Evolutionary conservation across 2,113 vertebrate genomes (phyloP), one percentile per base, ranked within the genome.

Genomic region (Heterochromis multidens): DNA sequence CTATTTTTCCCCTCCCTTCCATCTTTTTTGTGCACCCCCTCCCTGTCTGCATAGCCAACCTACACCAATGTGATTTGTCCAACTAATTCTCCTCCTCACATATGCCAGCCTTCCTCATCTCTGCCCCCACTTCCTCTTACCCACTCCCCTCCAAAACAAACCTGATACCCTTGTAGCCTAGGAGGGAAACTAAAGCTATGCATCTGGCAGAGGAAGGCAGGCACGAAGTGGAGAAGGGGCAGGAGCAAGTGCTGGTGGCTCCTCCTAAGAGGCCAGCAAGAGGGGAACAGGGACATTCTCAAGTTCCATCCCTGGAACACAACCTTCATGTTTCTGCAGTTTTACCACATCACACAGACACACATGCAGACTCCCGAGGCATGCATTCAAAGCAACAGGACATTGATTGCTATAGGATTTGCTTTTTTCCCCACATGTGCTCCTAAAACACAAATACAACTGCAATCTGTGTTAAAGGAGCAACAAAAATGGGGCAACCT

Each of bases 141-240:
- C 46, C 81, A 62, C 25, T 60, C 87, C 72, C 56, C 85, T 92
- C 81, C 92, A 93, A 93, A 94, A 94, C 93, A 95, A 95, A 95
- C 94, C 89, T 90, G 94, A 95, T 95, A 95, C 89, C 92, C 88
- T 92, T 90, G 79, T 91, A 92, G 88, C 91, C 89, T 85, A 86
- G 84, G 86, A 94, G 90, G 83, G 92, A 89, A 93, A 93, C 92
- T 89, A 65, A 93, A 94, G 89, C 80, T 83, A 86, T 90, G 92
- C 40, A 82, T 89, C 85, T 90, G 90, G 88, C 67, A 88, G 81
- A 37, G 74, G 81, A 90, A 89, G 83, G 88, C 84, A 88, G 82
- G 88, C 90, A 78, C 82, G 59, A 70, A 91, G 89, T 63, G 46
- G 78, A 87, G 90, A 54, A 29, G 88, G 90, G 92, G 82, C 77